Conservation (phyloP, 1,140 invertebrate species). For the Drosophila guanche region DNA sequence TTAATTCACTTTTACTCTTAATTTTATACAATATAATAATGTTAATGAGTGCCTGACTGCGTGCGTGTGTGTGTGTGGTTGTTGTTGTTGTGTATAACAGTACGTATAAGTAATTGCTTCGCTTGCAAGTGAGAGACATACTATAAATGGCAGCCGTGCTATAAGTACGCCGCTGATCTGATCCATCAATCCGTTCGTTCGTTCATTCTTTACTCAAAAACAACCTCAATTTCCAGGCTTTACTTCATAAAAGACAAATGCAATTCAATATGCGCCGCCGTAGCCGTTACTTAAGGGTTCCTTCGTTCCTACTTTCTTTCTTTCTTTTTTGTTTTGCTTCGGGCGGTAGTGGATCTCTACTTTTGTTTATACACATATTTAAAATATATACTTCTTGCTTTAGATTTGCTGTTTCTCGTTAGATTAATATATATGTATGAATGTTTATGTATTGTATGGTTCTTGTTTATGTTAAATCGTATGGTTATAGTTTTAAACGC, state of each 20-base stretch:
- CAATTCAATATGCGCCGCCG: no score
- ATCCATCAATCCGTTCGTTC: background rate
- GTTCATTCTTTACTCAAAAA: no score
- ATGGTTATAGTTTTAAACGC: constrained; percentile 71
- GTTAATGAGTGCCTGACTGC: no score
- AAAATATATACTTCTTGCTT: constrained; percentile 66
- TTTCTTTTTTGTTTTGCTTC: constrained; percentile 9
- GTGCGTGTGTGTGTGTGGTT: constrained; percentile 8
- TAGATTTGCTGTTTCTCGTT: constrained; percentile 7
- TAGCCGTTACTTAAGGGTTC: no score
- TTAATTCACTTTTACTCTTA: background rate
- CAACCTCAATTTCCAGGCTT: no score
- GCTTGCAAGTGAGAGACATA: constrained; percentile 28
- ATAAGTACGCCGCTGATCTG: constrained; percentile 33
- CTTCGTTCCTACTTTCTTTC: background rate
- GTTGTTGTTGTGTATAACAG: constrained; percentile 52
- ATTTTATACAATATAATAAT: constrained; percentile 6
- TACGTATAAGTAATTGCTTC: constrained; percentile 60
- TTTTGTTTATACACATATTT: constrained; percentile 65
- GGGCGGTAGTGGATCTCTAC: no score
- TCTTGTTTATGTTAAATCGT: constrained; percentile 51
- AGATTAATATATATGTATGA: constrained; percentile 18
- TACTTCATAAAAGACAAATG: no score
- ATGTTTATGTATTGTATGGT: constrained; percentile 51
- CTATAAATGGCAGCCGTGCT: constrained; percentile 29